These are phyloP conservation scores for Noctua comes DNA, from an alignment of 2,888 invertebrate species.

Conservation along the genomic window DNA sequence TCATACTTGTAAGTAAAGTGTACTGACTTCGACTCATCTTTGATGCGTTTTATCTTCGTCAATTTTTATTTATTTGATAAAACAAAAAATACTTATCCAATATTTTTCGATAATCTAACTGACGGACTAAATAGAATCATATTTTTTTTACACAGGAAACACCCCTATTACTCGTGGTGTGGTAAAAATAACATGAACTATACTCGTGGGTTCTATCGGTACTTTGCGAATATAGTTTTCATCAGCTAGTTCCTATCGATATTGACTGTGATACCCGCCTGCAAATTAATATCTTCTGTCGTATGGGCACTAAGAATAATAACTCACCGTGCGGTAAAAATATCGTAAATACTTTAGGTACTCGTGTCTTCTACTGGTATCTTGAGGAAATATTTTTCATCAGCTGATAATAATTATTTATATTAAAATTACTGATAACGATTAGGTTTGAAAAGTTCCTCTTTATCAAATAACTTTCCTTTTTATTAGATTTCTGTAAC, in stretches of 20 bases:
- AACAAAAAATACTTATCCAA: no score
- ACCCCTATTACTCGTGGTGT: not conserved
- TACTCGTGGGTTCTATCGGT: slow-evolving; percentile 2
- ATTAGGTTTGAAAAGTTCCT: slow-evolving; percentile 7
- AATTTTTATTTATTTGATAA: no score
- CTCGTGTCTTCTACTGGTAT: not conserved
- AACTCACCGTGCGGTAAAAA: not conserved
- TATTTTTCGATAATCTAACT: no score
- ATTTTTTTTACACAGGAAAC: no score
- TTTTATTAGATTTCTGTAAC: slow-evolving; percentile 13
- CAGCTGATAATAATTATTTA: slow-evolving; percentile 23
- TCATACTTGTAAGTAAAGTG: no score
- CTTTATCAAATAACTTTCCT: slow-evolving; percentile 4
- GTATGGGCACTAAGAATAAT: not conserved
- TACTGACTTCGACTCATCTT: no score
- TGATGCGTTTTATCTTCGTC: no score
- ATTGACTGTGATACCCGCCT: not conserved
- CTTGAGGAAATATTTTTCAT: not conserved
- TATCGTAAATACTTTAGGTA: not conserved
- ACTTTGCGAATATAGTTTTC: not conserved
- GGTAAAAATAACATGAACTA: not conserved
- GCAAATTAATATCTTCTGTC: not conserved
- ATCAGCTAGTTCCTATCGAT: not conserved
- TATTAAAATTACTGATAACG: slow-evolving; percentile 19
- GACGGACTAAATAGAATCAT: no score